Conservation (phyloP, 2,888 invertebrate species). For the Cephus nigrinus region DNA sequence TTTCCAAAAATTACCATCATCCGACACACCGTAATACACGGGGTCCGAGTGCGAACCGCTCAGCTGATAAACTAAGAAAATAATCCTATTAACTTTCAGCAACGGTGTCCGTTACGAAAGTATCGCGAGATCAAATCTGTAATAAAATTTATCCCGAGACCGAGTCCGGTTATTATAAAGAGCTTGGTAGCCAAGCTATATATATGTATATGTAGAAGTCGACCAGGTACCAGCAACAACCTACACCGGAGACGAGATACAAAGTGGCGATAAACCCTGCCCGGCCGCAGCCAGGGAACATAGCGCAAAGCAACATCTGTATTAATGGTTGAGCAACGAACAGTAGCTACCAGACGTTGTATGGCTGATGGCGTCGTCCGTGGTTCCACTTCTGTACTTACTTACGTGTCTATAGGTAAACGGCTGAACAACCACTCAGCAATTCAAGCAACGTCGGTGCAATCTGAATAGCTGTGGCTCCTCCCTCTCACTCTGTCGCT, state of each 20-base stretch:
- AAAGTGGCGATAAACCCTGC: constrained; percentile 29
- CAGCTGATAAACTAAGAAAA: not conserved
- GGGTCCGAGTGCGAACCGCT: not conserved
- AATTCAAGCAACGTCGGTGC: not conserved
- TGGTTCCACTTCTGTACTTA: not conserved
- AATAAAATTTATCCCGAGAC: not conserved
- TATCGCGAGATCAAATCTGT: not conserved
- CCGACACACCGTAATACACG: not conserved
- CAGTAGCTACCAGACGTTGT: constrained; percentile 23
- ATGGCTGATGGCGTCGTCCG: constrained; percentile 20
- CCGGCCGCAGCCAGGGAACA: constrained; percentile 11
- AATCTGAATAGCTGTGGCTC: not conserved
- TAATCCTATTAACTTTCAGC: not conserved
- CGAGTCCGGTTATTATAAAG: constrained; percentile 5
- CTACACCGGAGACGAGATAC: constrained; percentile 19
- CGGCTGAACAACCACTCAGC: not conserved
- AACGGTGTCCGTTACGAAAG: not conserved
- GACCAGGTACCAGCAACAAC: not conserved
- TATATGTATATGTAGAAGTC: not conserved
- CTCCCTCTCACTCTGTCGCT: not conserved
- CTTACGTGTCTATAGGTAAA: not conserved
- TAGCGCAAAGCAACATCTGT: constrained; percentile 31
- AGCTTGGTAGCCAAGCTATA: constrained; percentile 2
- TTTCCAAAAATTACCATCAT: not conserved
- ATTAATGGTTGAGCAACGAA: constrained; percentile 30